Conservation (phyloP, 2,113 vertebrate species). For the Calidris pugnax region DNA sequence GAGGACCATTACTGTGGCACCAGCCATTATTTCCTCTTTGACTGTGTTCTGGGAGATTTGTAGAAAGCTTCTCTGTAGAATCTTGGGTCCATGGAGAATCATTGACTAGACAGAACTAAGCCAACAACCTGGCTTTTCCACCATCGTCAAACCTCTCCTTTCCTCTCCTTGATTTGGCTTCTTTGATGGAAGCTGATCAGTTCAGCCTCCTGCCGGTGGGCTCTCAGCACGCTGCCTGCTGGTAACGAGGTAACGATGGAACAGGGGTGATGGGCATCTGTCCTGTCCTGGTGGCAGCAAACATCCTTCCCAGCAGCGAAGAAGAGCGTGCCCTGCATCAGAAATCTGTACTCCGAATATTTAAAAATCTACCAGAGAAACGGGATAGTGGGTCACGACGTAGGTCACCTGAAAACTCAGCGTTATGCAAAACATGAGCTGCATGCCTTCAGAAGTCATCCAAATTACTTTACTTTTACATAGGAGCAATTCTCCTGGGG, state of each 20-base stretch:
- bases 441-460: slow-evolving; percentile 19
- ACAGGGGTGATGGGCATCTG: neutral
- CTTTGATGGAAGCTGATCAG: neutral
- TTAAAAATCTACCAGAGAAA: slow-evolving; percentile 33
- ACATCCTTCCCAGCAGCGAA: neutral
- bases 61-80: neutral
- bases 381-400: slow-evolving; percentile 42
- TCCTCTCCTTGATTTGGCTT: neutral
- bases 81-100: neutral
- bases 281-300: neutral
- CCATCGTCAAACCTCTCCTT: neutral
- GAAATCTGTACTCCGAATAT: neutral
- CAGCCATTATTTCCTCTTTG: neutral
- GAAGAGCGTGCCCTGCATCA: neutral
- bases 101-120: neutral
- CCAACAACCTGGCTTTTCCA: neutral
- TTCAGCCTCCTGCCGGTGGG: neutral
- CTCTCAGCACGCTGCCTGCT: neutral
- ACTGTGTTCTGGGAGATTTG: neutral
- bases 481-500: neutral
- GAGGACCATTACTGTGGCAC: neutral
- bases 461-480: slow-evolving; percentile 44
- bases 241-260: neutral
- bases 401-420: slow-evolving; percentile 68
- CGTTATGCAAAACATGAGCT: slow-evolving; percentile 50